phyloP scores from a whole-genome alignment of 2,797 vertebrate species.

The Dendrocincla tyrannina region DNA sequence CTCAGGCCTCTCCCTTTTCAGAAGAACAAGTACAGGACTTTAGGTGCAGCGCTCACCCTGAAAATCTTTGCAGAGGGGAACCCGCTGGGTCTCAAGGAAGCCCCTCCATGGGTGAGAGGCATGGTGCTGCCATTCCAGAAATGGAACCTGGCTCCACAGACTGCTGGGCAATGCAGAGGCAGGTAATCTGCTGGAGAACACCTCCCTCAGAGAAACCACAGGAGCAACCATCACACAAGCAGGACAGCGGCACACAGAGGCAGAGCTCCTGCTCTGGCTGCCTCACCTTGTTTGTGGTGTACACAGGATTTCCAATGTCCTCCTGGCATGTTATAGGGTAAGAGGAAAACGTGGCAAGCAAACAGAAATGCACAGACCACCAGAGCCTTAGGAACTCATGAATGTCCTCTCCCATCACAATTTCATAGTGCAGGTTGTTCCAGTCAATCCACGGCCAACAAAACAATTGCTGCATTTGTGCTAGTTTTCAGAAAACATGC shows the following conservation, averaged over 20 bases:
- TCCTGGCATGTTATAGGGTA: background rate
- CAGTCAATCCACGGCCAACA: background rate
- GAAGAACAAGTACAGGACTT: background rate
- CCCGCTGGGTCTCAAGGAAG: background rate
- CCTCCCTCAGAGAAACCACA: background rate
- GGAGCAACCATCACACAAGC: background rate
- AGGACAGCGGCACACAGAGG: background rate
- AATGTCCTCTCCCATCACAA: background rate
- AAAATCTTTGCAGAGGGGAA: background rate
- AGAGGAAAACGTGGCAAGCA: background rate
- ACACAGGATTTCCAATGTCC: background rate
- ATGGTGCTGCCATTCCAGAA: background rate
- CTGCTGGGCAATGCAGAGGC: background rate
- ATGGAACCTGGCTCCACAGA: background rate
- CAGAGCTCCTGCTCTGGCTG: background rate
- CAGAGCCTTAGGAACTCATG: background rate
- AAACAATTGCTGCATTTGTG: constrained; percentile 43
- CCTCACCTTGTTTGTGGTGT: background rate
- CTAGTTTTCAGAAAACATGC: constrained; percentile 21
- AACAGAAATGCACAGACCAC: background rate
- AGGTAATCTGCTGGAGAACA: background rate
- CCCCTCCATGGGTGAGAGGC: background rate
- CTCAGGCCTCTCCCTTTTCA: background rate
- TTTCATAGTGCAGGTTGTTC: background rate
- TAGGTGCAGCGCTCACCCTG: background rate